A percentile compares a stretch with the other conserved stretches of the same genome.
These are phyloP conservation scores for Piprites chloris DNA, from an alignment of 2,113 vertebrate species.

Conservation along the genomic window DNA sequence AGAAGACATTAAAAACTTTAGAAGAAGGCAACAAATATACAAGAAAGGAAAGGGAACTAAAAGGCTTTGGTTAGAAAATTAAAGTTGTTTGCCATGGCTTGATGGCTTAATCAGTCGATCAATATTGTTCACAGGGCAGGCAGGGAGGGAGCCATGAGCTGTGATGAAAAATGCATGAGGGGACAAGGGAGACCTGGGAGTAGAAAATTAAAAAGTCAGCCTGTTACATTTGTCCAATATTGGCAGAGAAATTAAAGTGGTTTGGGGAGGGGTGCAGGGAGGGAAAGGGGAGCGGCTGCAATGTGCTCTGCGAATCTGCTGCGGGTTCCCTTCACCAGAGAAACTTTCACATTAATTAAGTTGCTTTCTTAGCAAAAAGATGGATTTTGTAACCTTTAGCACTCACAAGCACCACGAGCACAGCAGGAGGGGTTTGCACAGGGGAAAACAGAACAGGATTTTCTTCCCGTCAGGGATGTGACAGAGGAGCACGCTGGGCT, in stretches of 20 bases:
- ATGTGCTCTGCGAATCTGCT: background rate
- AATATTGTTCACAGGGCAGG: slow-evolving; percentile 74
- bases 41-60: background rate
- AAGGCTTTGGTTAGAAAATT: slow-evolving; percentile 68
- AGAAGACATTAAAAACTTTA: background rate
- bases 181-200: slow-evolving; percentile 68
- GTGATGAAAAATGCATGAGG: slow-evolving; percentile 86
- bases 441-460: background rate
- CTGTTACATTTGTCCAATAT: slow-evolving; percentile 77
- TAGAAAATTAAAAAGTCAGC: slow-evolving; percentile 79
- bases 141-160: slow-evolving; percentile 51
- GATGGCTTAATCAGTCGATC: slow-evolving; percentile 87
- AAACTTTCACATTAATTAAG: slow-evolving; percentile 17
- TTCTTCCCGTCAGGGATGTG: background rate
- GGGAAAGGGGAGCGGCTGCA: background rate
- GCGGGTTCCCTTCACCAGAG: background rate
- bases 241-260: slow-evolving; percentile 68
- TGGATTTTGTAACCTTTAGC: slow-evolving; percentile 58
- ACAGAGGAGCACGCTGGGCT: rapidly evolving
- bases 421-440: background rate
- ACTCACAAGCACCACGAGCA: background rate
- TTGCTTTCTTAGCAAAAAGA: slow-evolving; percentile 49
- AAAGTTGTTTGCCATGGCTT: slow-evolving; percentile 82
- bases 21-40: background rate
- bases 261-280: slow-evolving; percentile 2